Evolutionary conservation across 2,888 invertebrate genomes (phyloP), one percentile per base, ranked within the genome.

Genomic region (Rhagonycha fulva): DNA sequence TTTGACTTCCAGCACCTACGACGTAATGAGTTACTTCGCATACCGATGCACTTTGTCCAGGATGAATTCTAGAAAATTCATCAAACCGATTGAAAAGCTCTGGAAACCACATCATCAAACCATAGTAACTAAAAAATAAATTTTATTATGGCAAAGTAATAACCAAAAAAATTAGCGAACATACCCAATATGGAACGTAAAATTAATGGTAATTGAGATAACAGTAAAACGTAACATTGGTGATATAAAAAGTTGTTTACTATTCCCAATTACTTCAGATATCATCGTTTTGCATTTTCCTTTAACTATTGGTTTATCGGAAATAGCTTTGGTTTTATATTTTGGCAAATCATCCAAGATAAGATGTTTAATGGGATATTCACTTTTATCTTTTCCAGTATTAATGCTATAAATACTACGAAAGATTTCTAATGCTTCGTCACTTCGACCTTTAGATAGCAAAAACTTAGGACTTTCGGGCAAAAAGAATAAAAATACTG

Each of bases 91-190:
- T 95, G 89, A 97, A 98, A 85, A 98, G 91, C 88, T 97, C 97
- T 0, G 97, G 97, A 89, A 97, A 97, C 98, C 98, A 98, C 95
- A 98, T 96, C 95, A 96, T 96, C 72, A 98, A 90, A 62, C 97
- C 97, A 87, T 98, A 98, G 88, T 97, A 98, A 74, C 95, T 94
- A 87, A 10, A 87, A 83, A 68, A 71, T 72, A 79, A 14, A 74
- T n/a, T 67, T 68, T 26, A 68, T 23, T 28, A 11, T 28, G 24
- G 23, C 14, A 60, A 32, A 62, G n/a, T 47, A n/a, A 47, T 14
- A 26, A 12, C 68, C n/a, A n/a, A n/a, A n/a, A n/a, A 62, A 24
- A 26, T 68, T 26, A 9, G 78, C 78, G 47, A 74, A 86, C 90
- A 89, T 85, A 94, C 92, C 96, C 97, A 88, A 97, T 97, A 88